Conservation (phyloP, 2,113 vertebrate genomes). For the Naja naja region DNA sequence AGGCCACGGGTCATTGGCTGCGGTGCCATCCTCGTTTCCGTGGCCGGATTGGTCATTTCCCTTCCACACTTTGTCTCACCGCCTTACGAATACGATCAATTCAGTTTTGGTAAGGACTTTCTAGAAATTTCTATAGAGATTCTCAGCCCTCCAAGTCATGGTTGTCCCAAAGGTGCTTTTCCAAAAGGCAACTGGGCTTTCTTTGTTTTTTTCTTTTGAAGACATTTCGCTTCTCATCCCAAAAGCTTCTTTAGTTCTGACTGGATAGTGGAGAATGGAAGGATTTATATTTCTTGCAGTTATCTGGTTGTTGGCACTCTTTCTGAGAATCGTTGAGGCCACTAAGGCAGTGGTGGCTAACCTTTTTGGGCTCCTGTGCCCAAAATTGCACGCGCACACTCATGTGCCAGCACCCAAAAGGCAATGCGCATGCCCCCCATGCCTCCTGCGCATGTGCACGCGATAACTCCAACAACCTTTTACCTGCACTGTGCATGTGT, state of each 20-base stretch:
- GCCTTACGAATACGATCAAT: constrained; percentile 71
- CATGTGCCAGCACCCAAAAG: no score
- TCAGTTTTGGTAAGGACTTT: constrained; percentile 70
- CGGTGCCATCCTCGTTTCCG: constrained; percentile 82
- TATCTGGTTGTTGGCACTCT: background rate
- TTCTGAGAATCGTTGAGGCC: background rate
- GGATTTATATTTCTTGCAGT: background rate
- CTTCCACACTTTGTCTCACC: constrained; percentile 85
- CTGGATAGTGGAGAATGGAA: background rate
- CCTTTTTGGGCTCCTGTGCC: no score
- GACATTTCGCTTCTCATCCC: background rate
- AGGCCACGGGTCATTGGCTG: constrained; percentile 84
- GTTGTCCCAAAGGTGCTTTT: background rate
- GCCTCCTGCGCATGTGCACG: no score
- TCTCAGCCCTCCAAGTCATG: background rate
- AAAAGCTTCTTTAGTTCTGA: background rate
- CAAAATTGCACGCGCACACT: no score
- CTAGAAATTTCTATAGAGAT: background rate
- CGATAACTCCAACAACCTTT: no score
- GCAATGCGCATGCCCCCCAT: no score
- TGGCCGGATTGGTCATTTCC: constrained; percentile 82
- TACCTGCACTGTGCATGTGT: no score
- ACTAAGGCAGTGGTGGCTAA: no score
- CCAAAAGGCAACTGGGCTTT: background rate
- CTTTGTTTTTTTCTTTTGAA: background rate